Evolutionary conservation across 2,113 vertebrate genomes (phyloP), one percentile per base, ranked within the genome.

Genomic region (Ptyas mucosa): DNA sequence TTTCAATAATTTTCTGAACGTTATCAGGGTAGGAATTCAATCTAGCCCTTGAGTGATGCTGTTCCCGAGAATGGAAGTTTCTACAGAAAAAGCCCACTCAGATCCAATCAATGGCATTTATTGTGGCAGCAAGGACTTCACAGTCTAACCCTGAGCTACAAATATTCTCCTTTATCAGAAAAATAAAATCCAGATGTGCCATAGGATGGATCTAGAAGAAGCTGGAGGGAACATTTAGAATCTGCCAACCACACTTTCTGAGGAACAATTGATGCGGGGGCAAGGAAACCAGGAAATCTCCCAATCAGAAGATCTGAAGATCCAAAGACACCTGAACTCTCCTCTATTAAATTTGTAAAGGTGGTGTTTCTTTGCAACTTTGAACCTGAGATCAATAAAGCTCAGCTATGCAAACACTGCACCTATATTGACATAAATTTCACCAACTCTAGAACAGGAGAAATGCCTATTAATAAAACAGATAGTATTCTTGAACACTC

Each of bases 401-500:
- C 10, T n/a, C 10, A 12, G 61, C 26, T 3, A 14, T 12, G 61
- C 26, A 64, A 64, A 11, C 26, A n/a, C 26, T 12, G 61, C 26
- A 64, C 26, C 26, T 64, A 29, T n/a, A 14, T 5, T 64, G 61
- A 64, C 10, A 12, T 29, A 11, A 12, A 12, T 64, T 29, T n/a
- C 61, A n/a, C 0, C 61, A n/a, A 14, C 61, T 64, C 61, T 12
- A 64, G 29, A 29, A 64, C 61, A 11, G 26, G 29, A 64, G 11
- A 26, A n/a, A 29, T 29, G 61, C 9, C 24, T 26, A 10, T 4
- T 61, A 26, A 21, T 57, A 57, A 57, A 57, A 57, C 21, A 57
- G 8, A 58, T 58, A 24, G 24, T 58, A 6, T 87, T 69, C 93
- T 92, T 92, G 92, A 93, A 92, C 52, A 52, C 85, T 85, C 34